phyloP scores from a whole-genome alignment of 2,797 vertebrate species.

The Heliangelus exortis region DNA sequence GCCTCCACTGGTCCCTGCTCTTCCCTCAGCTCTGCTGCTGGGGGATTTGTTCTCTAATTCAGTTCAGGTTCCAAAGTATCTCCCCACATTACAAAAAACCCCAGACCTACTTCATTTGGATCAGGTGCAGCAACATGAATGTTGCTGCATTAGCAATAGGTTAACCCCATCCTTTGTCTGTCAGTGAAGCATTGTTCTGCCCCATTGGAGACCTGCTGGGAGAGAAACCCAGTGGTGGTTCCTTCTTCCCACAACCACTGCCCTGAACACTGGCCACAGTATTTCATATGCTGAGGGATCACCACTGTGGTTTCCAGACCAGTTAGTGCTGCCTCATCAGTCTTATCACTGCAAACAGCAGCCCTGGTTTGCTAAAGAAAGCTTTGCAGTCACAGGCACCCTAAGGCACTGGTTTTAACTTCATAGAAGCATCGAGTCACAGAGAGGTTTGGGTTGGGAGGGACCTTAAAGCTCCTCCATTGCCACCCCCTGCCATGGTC shows the following conservation, averaged over 20 bases:
- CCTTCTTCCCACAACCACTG: neutral
- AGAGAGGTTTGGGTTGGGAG: too few relatives aligned
- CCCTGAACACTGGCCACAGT: neutral
- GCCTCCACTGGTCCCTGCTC: neutral
- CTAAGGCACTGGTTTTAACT: neutral
- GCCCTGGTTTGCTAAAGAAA: neutral
- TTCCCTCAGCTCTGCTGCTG: accelerated
- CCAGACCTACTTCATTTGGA: accelerated
- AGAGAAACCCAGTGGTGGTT: neutral
- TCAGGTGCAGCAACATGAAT: accelerated
- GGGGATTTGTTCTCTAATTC: neutral
- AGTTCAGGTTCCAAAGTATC: neutral
- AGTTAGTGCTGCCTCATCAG: neutral
- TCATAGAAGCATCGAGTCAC: too few relatives aligned
- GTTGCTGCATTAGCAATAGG: accelerated
- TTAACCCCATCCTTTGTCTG: neutral
- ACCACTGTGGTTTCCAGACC: neutral
- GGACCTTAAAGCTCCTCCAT: too few relatives aligned
- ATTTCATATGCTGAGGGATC: neutral
- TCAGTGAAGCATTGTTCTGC: accelerated
- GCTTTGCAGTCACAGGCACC: neutral
- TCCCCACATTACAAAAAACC: neutral
- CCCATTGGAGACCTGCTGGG: neutral
- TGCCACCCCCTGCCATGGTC: too few relatives aligned
- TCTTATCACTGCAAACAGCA: neutral